These are phyloP conservation scores for Jacana jacana DNA, from an alignment of 2,113 vertebrate genomes.

Conservation along the genomic window DNA sequence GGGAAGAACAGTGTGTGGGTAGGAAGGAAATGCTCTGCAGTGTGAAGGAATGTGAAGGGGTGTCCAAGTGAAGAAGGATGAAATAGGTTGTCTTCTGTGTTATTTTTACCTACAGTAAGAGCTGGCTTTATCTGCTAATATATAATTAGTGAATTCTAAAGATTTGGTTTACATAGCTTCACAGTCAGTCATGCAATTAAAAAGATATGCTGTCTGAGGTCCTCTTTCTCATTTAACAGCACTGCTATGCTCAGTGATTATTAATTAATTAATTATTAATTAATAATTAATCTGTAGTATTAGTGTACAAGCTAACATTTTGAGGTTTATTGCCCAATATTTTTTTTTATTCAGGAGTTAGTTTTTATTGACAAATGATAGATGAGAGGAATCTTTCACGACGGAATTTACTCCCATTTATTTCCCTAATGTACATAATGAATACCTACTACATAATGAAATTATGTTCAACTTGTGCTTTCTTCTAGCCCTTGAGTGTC, in stretches of 20 bases:
- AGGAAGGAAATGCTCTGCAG: background rate
- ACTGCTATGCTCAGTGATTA: background rate
- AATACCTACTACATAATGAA: background rate
- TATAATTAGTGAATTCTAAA: background rate
- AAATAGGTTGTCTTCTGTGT: background rate
- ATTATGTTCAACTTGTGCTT: background rate
- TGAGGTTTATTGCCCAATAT: background rate
- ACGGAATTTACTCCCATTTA: background rate
- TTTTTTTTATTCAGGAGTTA: background rate
- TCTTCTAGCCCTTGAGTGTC: background rate
- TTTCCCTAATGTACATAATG: background rate
- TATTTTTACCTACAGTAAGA: background rate
- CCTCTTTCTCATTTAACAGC: background rate
- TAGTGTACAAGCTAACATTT: background rate
- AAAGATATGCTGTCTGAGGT: background rate
- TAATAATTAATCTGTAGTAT: too few species aligned
- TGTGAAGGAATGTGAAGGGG: background rate
- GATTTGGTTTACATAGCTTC: background rate
- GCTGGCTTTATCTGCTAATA: background rate
- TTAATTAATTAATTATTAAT: too few species aligned
- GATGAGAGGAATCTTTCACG: background rate
- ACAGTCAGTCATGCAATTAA: background rate
- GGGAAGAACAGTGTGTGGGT: background rate
- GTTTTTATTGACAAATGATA: background rate
- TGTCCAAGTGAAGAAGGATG: background rate